Conservation (phyloP, 2,797 vertebrate genomes). For the Neostethus bicornis region DNA sequence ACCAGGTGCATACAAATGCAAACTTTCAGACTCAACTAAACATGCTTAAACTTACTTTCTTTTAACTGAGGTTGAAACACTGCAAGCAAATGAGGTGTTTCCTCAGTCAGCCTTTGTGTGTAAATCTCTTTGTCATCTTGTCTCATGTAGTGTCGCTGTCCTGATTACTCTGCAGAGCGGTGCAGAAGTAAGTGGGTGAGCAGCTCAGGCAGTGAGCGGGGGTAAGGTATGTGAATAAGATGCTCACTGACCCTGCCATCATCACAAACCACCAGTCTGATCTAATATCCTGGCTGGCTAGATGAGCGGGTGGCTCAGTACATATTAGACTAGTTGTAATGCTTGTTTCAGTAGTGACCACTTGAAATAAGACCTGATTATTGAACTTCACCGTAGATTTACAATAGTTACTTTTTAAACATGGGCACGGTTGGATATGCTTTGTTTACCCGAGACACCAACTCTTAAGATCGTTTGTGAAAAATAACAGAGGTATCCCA, state of each 20-base stretch:
- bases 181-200: slow-evolving; percentile 65
- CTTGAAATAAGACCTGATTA: slow-evolving; percentile 24
- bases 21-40: slow-evolving; percentile 65
- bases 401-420: slow-evolving; percentile 11
- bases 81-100: slow-evolving; percentile 71
- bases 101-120: slow-evolving; percentile 67
- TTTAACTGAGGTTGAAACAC: slow-evolving; percentile 69
- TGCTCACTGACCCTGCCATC: slow-evolving; percentile 81
- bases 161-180: slow-evolving; percentile 80
- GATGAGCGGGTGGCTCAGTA: slow-evolving; percentile 59
- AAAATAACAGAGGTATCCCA: slow-evolving; percentile 69
- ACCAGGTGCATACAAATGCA: slow-evolving; percentile 63
- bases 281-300: slow-evolving; percentile 78
- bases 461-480: too few relatives aligned
- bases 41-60: slow-evolving; percentile 55
- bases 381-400: slow-evolving; percentile 19
- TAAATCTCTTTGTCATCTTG: slow-evolving; percentile 76
- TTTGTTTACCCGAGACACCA: slow-evolving; percentile 2
- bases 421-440: too few relatives aligned
- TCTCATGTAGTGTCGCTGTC: slow-evolving; percentile 78
- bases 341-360: slow-evolving; percentile 43
- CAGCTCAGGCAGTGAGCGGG: slow-evolving; percentile 46
- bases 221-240: slow-evolving; percentile 63
- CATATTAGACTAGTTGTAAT: slow-evolving; percentile 56
- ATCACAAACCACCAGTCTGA: slow-evolving; percentile 79